A percentile compares a stretch with the other conserved stretches of the same genome.
Evolutionary conservation across 2,888 invertebrate species (phyloP).

Genomic region (Cylloceria caligata): DNA sequence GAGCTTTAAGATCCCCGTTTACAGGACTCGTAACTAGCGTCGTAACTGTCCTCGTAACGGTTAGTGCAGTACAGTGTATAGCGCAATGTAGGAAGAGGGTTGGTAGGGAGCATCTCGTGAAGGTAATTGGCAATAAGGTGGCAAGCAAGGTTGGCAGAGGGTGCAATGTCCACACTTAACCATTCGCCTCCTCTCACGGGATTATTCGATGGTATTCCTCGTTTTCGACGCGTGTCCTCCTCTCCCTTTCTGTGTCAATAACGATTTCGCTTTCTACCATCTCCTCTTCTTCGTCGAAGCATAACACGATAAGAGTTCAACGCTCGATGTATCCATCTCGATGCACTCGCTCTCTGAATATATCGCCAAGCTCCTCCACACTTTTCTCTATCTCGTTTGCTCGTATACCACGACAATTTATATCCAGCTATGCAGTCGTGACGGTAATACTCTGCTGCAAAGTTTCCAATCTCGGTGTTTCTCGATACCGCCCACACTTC

Average conservation of each 20-base stretch:
- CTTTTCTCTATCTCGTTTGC: background rate
- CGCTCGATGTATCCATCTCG: constrained; percentile 14
- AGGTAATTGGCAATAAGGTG: constrained; percentile 71
- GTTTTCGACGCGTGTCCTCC: constrained; percentile 27
- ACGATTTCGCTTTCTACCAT: constrained; percentile 28
- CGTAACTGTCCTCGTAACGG: constrained; percentile 70
- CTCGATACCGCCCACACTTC: constrained; percentile 3
- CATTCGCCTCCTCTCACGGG: constrained; percentile 24
- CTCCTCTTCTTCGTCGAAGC: constrained; percentile 2
- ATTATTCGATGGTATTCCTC: constrained; percentile 37
- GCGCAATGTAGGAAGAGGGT: constrained; percentile 51
- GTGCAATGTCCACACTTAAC: constrained; percentile 33
- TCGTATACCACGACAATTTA: background rate
- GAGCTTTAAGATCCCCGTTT: constrained; percentile 67
- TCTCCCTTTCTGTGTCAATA: constrained; percentile 15
- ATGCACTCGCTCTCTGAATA: background rate
- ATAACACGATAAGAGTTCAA: constrained; percentile 39
- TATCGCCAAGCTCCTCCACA: background rate
- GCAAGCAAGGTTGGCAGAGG: constrained; percentile 40
- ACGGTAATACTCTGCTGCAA: constrained; percentile 4
- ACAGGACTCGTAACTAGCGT: constrained; percentile 68
- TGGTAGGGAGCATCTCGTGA: constrained; percentile 34
- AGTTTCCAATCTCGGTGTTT: constrained; percentile 1
- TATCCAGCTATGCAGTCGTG: constrained; percentile 10
- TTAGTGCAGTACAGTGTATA: constrained; percentile 64